phyloP scores from a whole-genome alignment of 2,113 vertebrate species.

The Brevimyrus niger region DNA sequence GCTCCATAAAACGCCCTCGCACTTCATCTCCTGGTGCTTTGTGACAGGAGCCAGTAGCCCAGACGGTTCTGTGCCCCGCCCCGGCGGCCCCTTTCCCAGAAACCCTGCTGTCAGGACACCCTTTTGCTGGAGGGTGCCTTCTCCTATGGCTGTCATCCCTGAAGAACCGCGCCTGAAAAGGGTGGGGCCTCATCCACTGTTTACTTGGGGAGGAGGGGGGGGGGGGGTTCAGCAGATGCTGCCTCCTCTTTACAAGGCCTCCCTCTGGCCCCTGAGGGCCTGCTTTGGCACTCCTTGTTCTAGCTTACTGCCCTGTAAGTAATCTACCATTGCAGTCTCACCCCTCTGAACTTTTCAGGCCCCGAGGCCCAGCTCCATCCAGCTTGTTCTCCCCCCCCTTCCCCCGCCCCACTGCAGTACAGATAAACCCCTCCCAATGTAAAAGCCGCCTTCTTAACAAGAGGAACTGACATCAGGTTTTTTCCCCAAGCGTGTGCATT shows the following conservation, averaged over 20 bases:
- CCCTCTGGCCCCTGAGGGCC: neutral
- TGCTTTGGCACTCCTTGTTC: neutral
- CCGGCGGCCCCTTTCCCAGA: neutral
- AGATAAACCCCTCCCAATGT: neutral
- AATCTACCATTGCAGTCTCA: neutral
- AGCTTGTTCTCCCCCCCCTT: neutral
- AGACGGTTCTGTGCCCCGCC: neutral
- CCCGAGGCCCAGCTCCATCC: neutral
- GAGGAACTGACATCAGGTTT: neutral
- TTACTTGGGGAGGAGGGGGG: neutral
- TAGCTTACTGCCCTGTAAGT: neutral
- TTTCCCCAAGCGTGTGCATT: neutral
- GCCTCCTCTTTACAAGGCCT: neutral
- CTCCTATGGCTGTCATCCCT: neutral
- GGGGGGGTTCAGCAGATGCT: neutral
- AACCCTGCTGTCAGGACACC: neutral
- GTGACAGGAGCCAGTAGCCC: neutral
- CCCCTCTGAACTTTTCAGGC: neutral
- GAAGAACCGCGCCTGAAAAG: neutral
- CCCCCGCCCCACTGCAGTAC: neutral
- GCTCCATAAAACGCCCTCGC: neutral
- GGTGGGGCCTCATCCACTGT: neutral
- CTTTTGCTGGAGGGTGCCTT: neutral
- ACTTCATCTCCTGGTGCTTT: neutral
- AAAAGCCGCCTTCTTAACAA: neutral